Percentiles rank a stretch among this genome's conserved stretches.
phyloP scores from a whole-genome alignment of 2,797 vertebrate species.

The Holocentrus rufus region DNA sequence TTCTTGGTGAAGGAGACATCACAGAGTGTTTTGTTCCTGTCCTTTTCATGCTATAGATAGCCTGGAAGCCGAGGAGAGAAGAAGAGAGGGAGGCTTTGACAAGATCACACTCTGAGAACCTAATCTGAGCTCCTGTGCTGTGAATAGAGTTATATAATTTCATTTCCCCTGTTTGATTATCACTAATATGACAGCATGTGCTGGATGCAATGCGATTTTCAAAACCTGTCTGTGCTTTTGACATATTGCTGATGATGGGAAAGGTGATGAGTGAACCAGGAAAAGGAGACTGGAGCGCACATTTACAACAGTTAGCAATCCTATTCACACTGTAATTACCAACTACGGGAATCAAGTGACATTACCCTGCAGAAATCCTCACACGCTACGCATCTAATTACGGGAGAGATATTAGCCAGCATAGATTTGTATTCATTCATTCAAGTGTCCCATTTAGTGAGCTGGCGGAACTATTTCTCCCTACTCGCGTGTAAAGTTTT shows the following conservation, averaged over 20 bases:
- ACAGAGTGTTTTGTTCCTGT: constrained; percentile 6
- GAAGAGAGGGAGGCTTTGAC: constrained; percentile 30
- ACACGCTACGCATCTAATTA: neutral
- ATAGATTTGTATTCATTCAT: neutral
- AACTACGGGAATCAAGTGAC: neutral
- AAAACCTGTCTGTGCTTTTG: neutral
- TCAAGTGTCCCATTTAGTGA: neutral
- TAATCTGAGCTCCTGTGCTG: constrained; percentile 28
- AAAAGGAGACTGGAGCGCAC: neutral
- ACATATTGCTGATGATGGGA: constrained; percentile 1
- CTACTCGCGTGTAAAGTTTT: neutral
- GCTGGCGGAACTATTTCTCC: neutral
- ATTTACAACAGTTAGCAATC: neutral
- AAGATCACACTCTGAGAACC: constrained; percentile 34
- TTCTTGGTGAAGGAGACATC: neutral
- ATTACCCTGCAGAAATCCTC: neutral
- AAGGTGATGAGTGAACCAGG: neutral
- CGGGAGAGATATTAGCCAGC: neutral
- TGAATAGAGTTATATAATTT: constrained; percentile 41
- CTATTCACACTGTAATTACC: neutral
- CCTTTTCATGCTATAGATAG: constrained; percentile 37
- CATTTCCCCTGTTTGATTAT: constrained; percentile 34
- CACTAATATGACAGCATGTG: constrained; percentile 33
- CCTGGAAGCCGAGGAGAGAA: constrained; percentile 12
- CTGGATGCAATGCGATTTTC: constrained; percentile 3